phyloP scores from a whole-genome alignment of 92 coral and sea anemone genomes.

The Phenganax subtilis region DNA sequence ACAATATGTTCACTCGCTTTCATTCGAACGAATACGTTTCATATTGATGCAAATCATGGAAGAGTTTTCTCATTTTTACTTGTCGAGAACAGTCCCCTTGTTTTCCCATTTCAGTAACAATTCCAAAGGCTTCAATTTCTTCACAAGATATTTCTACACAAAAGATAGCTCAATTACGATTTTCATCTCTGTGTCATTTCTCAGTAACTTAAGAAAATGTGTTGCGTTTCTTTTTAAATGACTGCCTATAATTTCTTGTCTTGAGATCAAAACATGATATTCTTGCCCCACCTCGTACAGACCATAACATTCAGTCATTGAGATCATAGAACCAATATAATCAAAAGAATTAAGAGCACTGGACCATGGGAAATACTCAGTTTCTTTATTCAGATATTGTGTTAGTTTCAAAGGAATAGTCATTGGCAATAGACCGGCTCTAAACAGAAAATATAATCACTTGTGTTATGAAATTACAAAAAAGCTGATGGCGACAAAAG shows the following conservation, averaged over 20 bases:
- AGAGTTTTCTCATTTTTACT: slow-evolving; percentile 50
- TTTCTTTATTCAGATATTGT: slow-evolving; percentile 76
- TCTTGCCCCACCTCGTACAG: slow-evolving; percentile 63
- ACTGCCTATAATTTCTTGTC: not conserved
- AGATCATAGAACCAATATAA: slow-evolving; percentile 83
- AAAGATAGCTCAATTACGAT: not conserved
- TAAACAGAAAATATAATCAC: slow-evolving; percentile 18
- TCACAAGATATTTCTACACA: slow-evolving; percentile 72
- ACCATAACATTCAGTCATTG: slow-evolving; percentile 68
- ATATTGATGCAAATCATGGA: not conserved
- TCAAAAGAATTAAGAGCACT: slow-evolving; percentile 69
- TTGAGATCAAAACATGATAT: no score
- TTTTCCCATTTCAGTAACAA: slow-evolving; percentile 74
- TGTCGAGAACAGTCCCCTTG: slow-evolving; percentile 69
- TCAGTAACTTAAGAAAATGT: not conserved
- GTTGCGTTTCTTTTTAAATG: not conserved
- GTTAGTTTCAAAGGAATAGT: slow-evolving; percentile 80
- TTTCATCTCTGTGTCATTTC: not conserved
- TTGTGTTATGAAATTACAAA: not conserved
- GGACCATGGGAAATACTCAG: slow-evolving; percentile 90
- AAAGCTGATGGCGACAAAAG: not conserved
- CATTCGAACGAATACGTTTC: not conserved
- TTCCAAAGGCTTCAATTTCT: slow-evolving; percentile 82
- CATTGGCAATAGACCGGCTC: slow-evolving; percentile 74
- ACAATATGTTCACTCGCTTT: not conserved